These are phyloP conservation scores for Rhabdomys dilectus DNA, from an alignment of 2,113 vertebrate species.

Conservation along the genomic window DNA sequence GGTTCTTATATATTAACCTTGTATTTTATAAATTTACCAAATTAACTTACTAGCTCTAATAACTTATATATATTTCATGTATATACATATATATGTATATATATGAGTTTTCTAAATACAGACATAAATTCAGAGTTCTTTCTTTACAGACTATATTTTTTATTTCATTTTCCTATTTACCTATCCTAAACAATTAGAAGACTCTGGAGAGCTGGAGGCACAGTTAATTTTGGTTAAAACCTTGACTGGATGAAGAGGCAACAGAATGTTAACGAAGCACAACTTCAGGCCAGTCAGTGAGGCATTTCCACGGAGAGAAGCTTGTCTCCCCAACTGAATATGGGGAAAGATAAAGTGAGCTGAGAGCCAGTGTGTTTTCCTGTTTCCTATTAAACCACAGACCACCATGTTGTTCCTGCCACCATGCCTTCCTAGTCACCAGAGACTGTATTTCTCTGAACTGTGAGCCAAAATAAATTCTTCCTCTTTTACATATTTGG, in stretches of 20 bases:
- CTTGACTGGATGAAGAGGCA: neutral
- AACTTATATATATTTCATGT: neutral
- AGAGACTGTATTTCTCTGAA: neutral
- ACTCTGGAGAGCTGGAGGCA: neutral
- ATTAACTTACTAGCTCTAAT: constrained; percentile 15
- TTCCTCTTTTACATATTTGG: neutral
- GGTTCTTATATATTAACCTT: neutral
- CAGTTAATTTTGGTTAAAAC: neutral
- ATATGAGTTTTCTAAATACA: constrained; percentile 28
- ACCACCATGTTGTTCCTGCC: neutral
- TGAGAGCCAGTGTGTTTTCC: neutral
- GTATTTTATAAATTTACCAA: neutral
- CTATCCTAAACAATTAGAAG: neutral
- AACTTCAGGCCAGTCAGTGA: neutral
- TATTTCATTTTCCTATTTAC: constrained; percentile 15
- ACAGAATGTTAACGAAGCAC: neutral
- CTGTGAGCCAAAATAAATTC: neutral
- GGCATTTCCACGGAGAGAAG: neutral
- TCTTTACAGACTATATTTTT: neutral
- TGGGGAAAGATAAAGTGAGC: neutral
- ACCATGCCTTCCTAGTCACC: neutral
- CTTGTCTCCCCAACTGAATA: neutral
- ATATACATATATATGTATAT: neutral
- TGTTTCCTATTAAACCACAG: neutral
- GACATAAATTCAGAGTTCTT: neutral